Base-by-base conservation (phyloP, 2,797 vertebrate genomes). In the Aulostomus chinensis region DNA sequence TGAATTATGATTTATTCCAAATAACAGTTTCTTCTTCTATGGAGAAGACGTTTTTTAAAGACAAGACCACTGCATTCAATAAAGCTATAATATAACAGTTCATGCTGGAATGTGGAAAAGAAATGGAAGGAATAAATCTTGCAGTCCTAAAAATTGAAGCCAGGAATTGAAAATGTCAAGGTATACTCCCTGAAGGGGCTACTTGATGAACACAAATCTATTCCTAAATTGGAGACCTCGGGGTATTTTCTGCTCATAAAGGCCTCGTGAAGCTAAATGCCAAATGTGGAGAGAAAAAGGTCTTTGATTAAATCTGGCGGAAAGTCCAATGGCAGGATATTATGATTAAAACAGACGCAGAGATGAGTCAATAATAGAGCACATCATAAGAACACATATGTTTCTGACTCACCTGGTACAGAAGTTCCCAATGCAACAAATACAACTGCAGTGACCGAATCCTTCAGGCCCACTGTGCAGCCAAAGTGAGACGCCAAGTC, bases 401-500 rank as follows among this genome's bases (percentile, higher is more conserved):
- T n/a, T n/a, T n/a, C n/a, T n/a, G n/a, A n/a, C 83, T 78, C 29
- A 98, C 97, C 97, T 90, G 97, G 97, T 54, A 99, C 97, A 0
- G 97, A 99, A 0, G 97, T 99, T 60, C 97, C 97, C 48, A 99
- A 67, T 0, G 97, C 97, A 0, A 99, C 97, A 13, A 99, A 99
- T 32, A 99, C 97, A 0, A 99, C 96, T 0, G 97, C 97, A 0
- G 96, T 99, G 73, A 99, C 96, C 0, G 97, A 98, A 88, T 99
- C 97, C 75, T 98, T 99, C 77, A 99, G 78, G 56, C 96, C 96
- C 1, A 99, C 94, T 59, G 96, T 99, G 90, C 97, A 99, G 84
- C 97, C 97, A 1, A 99, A 99, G 72, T 97, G 95, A 57, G 90
- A 98, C 0, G 97, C 97, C 81, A 99, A 91, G 78, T 99, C 97